Conservation (phyloP, 2,888 invertebrate genomes). For the Labia minor region DNA sequence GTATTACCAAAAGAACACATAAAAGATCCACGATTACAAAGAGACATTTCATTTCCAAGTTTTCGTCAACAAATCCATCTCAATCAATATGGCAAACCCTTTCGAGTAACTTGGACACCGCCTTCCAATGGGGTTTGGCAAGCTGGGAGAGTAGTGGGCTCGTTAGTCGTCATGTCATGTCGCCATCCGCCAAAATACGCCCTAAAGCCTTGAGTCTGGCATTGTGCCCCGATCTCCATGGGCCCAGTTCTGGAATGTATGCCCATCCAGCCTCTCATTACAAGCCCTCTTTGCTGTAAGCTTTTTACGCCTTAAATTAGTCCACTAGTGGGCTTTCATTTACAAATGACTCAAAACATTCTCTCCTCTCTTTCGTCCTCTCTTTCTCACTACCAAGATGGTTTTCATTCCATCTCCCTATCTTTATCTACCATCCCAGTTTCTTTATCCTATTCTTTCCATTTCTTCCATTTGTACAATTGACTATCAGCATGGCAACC, state of each 20-base stretch:
- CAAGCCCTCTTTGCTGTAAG: background rate
- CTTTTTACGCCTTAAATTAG: constrained; percentile 5
- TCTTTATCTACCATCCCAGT: background rate
- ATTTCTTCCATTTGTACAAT: constrained; percentile 2
- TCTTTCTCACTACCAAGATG: too few relatives aligned
- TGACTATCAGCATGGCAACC: background rate
- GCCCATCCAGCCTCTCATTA: background rate
- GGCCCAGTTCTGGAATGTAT: background rate
- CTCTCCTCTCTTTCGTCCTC: background rate
- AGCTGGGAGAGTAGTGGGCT: background rate
- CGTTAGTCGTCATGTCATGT: constrained; percentile 5
- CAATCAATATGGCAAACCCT: too few relatives aligned
- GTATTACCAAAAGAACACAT: too few relatives aligned
- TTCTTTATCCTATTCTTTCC: background rate
- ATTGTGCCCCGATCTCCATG: background rate
- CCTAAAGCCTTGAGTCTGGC: background rate
- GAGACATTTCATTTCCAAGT: too few relatives aligned
- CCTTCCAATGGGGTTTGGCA: background rate
- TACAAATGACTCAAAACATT: constrained; percentile 4
- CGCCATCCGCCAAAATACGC: constrained; percentile 1
- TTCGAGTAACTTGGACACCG: too few relatives aligned
- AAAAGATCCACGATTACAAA: too few relatives aligned
- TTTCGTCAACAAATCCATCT: too few relatives aligned
- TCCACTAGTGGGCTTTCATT: background rate
- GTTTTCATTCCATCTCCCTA: too few relatives aligned